Evolutionary conservation across 2,113 vertebrate species (phyloP).

Genomic region (Ranitomeya variabilis): DNA sequence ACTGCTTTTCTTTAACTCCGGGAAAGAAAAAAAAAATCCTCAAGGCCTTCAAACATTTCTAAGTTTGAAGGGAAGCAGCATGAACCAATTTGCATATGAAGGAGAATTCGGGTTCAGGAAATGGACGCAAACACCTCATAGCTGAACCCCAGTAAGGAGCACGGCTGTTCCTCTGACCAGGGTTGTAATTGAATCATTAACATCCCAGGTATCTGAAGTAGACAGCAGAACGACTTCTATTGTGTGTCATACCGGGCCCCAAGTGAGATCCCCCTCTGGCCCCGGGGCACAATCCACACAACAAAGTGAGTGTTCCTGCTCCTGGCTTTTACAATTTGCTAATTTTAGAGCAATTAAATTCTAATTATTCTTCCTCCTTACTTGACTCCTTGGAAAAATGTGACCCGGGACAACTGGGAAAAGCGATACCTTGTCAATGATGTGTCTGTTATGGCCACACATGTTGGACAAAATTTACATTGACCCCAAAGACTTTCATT

Average conservation of each 20-base stretch:
- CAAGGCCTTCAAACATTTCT: slow-evolving; percentile 28
- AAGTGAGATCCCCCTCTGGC: not conserved
- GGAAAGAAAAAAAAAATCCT: not conserved
- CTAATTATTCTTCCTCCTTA: not conserved
- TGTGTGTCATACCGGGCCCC: slow-evolving; percentile 41
- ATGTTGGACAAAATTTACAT: not conserved
- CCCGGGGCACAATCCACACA: not conserved
- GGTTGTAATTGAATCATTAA: slow-evolving; percentile 61
- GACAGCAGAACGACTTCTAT: slow-evolving; percentile 61
- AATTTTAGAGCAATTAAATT: slow-evolving; percentile 33
- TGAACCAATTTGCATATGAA: slow-evolving; percentile 51
- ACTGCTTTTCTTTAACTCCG: slow-evolving; percentile 30
- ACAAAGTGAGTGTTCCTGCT: not conserved
- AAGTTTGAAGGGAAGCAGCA: not conserved
- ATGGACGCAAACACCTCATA: slow-evolving; percentile 25
- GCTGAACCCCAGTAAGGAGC: slow-evolving; percentile 50
- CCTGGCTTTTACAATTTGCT: slow-evolving; percentile 21
- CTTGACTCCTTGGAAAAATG: not conserved
- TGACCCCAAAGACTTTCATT: not conserved
- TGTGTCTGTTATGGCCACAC: not conserved
- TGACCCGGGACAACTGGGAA: not conserved
- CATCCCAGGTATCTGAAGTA: slow-evolving; percentile 54
- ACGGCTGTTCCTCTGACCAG: slow-evolving; percentile 45
- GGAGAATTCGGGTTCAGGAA: slow-evolving; percentile 11
- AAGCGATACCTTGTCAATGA: not conserved